These are phyloP conservation scores for Triplophysa bombifrons DNA, from an alignment of 2,797 vertebrate species.

Conservation along the genomic window DNA sequence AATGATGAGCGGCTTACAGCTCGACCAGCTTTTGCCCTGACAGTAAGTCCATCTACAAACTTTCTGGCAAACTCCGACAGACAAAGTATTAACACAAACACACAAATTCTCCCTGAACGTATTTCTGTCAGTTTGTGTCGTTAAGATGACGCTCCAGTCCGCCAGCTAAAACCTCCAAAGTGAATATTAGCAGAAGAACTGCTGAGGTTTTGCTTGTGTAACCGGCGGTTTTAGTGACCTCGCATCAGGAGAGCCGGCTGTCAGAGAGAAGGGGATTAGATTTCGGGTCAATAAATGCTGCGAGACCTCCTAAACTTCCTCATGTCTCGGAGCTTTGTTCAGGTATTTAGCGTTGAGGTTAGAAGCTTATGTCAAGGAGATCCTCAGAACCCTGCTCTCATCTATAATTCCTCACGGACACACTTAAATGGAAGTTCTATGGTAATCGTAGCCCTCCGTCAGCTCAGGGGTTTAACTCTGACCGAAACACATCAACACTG, in stretches of 20 bases:
- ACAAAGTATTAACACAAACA: background rate
- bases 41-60: constrained; percentile 6
- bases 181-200: background rate
- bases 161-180: background rate
- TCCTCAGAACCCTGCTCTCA: background rate
- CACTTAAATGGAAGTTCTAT: background rate
- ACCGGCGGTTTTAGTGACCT: background rate
- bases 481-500: background rate
- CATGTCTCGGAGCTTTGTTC: background rate
- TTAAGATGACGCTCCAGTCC: background rate
- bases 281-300: background rate
- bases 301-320: background rate
- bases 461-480: background rate
- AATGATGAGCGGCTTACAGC: background rate
- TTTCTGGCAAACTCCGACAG: background rate
- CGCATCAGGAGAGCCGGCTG: background rate
- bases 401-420: background rate
- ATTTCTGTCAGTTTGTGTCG: background rate
- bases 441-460: background rate
- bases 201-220: background rate
- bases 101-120: background rate
- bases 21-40: background rate
- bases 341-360: background rate
- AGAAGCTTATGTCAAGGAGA: background rate
- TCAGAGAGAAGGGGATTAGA: background rate